These are phyloP conservation scores for Aulostomus chinensis DNA, from an alignment of 2,797 vertebrate genomes.

Conservation along the genomic window DNA sequence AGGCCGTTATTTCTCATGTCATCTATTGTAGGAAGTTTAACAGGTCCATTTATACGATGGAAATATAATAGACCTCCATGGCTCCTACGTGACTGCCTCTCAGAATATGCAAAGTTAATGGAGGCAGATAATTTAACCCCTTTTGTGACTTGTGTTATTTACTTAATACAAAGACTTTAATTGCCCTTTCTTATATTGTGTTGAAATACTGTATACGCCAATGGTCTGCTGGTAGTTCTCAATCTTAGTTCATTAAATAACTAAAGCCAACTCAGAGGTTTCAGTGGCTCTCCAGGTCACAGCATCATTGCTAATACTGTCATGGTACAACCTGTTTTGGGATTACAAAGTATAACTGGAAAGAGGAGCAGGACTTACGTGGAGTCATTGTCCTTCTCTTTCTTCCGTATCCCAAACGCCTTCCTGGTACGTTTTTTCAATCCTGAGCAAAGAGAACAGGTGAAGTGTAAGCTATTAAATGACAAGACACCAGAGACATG, in stretches of 20 bases:
- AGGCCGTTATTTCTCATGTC: neutral
- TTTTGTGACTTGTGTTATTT: too few relatives aligned
- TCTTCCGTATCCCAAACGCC: slow-evolving; percentile 99
- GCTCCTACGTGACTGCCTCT: too few relatives aligned
- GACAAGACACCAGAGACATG: slow-evolving; percentile 4
- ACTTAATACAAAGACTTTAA: too few relatives aligned
- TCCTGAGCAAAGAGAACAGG: slow-evolving; percentile 77
- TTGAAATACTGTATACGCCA: too few relatives aligned
- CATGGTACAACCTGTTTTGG: neutral
- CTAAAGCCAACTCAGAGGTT: slow-evolving; percentile 4
- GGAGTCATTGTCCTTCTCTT: slow-evolving; percentile 99
- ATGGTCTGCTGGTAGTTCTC: neutral
- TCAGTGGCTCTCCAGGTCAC: neutral
- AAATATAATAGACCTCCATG: too few relatives aligned
- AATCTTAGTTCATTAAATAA: neutral
- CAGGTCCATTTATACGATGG: too few relatives aligned
- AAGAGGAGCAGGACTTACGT: slow-evolving; percentile 81
- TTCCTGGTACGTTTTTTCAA: slow-evolving; percentile 99
- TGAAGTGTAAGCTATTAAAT: slow-evolving; percentile 5
- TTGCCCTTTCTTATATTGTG: neutral
- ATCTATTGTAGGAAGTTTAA: too few relatives aligned
- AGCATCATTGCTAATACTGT: neutral
- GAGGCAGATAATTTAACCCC: too few relatives aligned
- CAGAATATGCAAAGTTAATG: too few relatives aligned
- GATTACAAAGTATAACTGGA: neutral